phyloP scores from a whole-genome alignment of 2,797 vertebrate species.

The Acrocephalus scirpaceus region DNA sequence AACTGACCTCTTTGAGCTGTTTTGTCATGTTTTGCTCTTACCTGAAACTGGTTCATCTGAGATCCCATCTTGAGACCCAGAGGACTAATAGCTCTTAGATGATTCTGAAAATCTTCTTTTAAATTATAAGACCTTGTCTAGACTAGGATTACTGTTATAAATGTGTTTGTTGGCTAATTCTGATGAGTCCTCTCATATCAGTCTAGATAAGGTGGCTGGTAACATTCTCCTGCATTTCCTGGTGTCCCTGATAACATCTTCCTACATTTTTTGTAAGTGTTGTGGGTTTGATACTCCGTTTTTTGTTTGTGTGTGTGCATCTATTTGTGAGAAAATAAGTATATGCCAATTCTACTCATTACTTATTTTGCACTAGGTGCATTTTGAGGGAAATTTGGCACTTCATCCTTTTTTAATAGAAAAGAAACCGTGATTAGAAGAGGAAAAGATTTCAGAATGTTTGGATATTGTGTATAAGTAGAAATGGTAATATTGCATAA shows the following conservation, averaged over 20 bases:
- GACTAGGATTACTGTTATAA: not conserved
- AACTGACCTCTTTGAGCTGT: not conserved
- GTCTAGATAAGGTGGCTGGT: not conserved
- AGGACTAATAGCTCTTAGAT: not conserved
- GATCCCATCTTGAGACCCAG: not conserved
- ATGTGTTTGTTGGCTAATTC: not conserved
- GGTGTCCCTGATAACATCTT: no score
- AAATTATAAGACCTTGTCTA: not conserved
- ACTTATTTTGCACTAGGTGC: not conserved
- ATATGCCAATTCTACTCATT: not conserved
- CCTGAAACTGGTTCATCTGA: not conserved
- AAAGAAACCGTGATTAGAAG: not conserved
- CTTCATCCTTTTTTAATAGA: not conserved
- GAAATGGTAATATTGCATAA: not conserved
- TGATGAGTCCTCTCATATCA: not conserved
- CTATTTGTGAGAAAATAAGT: not conserved
- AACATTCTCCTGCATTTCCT: not conserved
- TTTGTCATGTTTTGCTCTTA: not conserved
- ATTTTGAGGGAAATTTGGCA: not conserved
- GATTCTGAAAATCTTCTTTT: conserved; percentile 12
- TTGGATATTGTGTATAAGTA: not conserved
- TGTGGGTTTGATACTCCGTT: not conserved
- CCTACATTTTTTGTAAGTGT: not conserved
- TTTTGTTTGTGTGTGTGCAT: not conserved
- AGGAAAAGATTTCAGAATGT: not conserved